These are phyloP conservation scores for Neomonachus schauinslandi DNA, from an alignment of 2,113 vertebrate species.

Conservation along the genomic window DNA sequence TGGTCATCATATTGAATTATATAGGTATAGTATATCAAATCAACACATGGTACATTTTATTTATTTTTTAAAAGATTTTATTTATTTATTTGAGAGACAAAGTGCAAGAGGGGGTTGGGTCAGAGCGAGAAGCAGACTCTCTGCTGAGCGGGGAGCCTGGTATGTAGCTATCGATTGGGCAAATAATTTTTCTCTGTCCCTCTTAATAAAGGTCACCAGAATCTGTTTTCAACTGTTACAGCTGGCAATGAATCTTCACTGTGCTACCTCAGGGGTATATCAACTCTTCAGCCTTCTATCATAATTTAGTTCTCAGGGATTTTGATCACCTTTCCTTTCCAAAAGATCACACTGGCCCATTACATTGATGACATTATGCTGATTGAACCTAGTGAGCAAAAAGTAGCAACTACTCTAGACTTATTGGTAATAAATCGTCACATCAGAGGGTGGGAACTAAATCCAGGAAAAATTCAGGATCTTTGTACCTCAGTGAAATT, in stretches of 20 bases:
- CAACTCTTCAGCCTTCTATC: background rate
- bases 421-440: background rate
- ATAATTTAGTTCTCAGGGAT: background rate
- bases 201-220: background rate
- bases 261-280: background rate
- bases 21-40: background rate
- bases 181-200: background rate
- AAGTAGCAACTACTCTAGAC: background rate
- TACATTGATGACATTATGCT: background rate
- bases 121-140: no score
- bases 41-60: background rate
- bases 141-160: background rate
- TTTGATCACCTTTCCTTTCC: background rate
- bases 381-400: background rate
- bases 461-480: background rate
- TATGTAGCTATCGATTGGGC: background rate
- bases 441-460: background rate
- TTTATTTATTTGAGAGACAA: no score
- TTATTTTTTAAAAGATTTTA: no score
- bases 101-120: no score
- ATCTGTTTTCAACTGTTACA: background rate
- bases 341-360: background rate
- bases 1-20: background rate
- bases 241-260: background rate
- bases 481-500: background rate